These are phyloP conservation scores for Diarsia dahlii DNA, from an alignment of 2,888 invertebrate genomes.

Conservation along the genomic window DNA sequence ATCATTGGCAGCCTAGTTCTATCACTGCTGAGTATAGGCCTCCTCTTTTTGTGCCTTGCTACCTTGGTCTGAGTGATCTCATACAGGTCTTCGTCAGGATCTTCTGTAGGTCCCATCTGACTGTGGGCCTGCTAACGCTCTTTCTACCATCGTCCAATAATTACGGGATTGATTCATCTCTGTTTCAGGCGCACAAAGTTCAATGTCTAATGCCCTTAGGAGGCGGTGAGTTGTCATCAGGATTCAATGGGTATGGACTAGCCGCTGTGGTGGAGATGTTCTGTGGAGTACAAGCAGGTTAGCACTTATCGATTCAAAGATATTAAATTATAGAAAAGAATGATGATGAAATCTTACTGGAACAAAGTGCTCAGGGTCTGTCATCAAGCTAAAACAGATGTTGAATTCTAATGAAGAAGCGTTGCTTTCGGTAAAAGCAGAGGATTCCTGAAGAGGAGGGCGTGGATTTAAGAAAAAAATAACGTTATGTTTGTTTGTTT, in stretches of 20 bases:
- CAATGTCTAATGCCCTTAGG: conserved; percentile 10
- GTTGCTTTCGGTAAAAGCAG: neutral
- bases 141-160: neutral
- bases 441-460: neutral
- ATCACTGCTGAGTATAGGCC: neutral
- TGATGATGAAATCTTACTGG: neutral
- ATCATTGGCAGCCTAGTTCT: neutral
- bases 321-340: neutral
- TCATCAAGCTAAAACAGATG: neutral
- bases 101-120: neutral
- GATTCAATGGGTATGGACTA: conserved; percentile 16
- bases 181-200: conserved; percentile 8
- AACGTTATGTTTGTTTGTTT: neutral
- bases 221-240: neutral
- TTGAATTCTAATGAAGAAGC: neutral
- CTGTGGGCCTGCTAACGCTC: neutral
- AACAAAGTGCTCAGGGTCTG: neutral
- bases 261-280: conserved; percentile 13
- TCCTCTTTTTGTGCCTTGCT: neutral
- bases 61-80: neutral
- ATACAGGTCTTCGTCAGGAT: neutral
- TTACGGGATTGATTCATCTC: neutral
- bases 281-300: conserved; percentile 19
- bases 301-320: neutral
- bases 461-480: no score